Conservation (phyloP, 2,888 invertebrate genomes). For the Agrochola lota region DNA sequence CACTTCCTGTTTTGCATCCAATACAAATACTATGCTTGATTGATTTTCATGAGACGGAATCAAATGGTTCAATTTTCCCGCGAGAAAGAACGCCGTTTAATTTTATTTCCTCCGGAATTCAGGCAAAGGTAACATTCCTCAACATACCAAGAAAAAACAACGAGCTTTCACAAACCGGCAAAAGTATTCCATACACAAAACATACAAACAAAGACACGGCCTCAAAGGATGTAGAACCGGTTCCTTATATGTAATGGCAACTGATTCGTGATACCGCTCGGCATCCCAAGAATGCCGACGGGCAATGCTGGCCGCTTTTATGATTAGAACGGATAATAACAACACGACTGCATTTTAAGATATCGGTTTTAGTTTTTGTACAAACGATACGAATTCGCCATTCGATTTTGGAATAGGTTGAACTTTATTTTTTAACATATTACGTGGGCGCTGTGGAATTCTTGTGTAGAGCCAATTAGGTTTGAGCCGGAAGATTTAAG, state of each 20-base stretch:
- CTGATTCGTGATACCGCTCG: slow-evolving; percentile 72
- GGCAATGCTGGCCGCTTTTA: slow-evolving; percentile 68
- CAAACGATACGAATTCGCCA: slow-evolving; percentile 32
- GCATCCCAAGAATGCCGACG: slow-evolving; percentile 74
- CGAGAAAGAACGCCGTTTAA: neutral
- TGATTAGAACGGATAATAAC: slow-evolving; percentile 63
- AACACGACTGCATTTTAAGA: slow-evolving; percentile 65
- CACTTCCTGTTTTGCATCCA: slow-evolving; percentile 28
- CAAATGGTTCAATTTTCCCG: neutral
- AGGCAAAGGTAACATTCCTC: slow-evolving; percentile 4
- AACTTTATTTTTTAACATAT: slow-evolving; percentile 29
- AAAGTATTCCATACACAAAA: slow-evolving; percentile 68
- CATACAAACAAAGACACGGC: slow-evolving; percentile 74
- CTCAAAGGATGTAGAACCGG: slow-evolving; percentile 83
- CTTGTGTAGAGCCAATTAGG: slow-evolving; percentile 18
- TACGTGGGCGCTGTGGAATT: slow-evolving; percentile 42
- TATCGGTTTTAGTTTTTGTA: slow-evolving; percentile 46
- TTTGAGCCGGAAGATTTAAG: slow-evolving; percentile 29
- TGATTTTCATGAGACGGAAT: neutral
- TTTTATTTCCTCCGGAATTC: slow-evolving; percentile 6
- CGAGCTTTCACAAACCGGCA: slow-evolving; percentile 60
- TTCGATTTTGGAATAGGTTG: slow-evolving; percentile 39
- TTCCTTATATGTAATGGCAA: slow-evolving; percentile 71
- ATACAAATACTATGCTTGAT: slow-evolving; percentile 7
- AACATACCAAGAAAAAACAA: slow-evolving; percentile 5